Conservation (phyloP, 2,113 vertebrate species). For the Furnarius figulus region DNA sequence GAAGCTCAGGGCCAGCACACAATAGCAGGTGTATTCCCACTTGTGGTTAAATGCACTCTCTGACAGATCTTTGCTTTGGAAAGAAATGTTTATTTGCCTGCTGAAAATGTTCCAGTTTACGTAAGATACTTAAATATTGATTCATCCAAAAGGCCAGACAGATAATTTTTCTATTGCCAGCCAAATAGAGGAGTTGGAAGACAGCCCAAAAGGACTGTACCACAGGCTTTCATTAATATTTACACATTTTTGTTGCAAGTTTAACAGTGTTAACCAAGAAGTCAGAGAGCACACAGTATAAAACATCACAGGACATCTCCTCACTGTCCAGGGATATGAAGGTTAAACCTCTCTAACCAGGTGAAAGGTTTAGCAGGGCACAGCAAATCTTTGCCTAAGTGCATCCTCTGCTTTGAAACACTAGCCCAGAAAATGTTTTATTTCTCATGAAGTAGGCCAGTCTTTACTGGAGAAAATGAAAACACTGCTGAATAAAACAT, state of each 20-base stretch:
- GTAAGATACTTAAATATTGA: slow-evolving; percentile 1
- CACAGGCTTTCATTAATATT: not conserved
- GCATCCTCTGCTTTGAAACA: not conserved
- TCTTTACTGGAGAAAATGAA: not conserved
- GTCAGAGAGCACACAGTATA: not conserved
- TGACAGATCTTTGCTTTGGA: not conserved
- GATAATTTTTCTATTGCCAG: not conserved
- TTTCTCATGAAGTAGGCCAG: not conserved
- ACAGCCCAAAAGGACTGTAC: not conserved
- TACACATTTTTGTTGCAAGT: not conserved
- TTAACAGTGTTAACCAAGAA: not conserved
- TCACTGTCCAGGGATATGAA: not conserved
- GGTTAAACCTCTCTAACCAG: not conserved
- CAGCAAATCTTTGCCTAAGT: not conserved
- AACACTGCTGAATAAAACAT: not conserved
- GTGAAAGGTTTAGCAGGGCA: not conserved
- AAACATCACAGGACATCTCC: not conserved
- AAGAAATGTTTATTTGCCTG: not conserved
- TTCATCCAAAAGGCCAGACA: not conserved
- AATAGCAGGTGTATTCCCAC: not conserved
- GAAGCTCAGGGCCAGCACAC: not conserved
- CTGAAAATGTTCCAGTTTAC: not conserved
- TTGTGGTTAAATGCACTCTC: not conserved
- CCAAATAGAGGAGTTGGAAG: not conserved
- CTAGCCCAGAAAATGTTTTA: not conserved